Evolutionary conservation across 2,113 vertebrate species (phyloP).

Genomic region (Hemiprocne comata): DNA sequence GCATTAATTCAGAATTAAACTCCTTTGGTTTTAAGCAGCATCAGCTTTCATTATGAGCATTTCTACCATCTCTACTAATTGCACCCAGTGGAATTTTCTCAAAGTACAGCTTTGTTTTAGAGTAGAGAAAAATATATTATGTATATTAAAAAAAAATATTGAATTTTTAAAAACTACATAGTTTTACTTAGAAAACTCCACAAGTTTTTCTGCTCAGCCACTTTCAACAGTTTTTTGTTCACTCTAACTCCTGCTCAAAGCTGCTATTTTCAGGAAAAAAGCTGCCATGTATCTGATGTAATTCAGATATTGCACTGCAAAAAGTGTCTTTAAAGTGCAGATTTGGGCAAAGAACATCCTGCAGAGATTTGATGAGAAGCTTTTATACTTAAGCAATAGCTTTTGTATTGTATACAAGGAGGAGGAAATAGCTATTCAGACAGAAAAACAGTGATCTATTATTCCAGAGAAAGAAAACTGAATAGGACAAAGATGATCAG

Average conservation of each 20-base stretch:
- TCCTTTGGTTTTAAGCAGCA: conserved; percentile 1
- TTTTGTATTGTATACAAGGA: conserved; percentile 28
- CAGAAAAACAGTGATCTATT: conserved; percentile 27
- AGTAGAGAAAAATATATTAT: not conserved
- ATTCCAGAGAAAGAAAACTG: not conserved
- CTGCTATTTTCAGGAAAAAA: not conserved
- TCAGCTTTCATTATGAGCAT: not conserved
- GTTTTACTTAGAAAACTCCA: not conserved
- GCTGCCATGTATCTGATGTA: not conserved
- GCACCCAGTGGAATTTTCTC: conserved; percentile 19
- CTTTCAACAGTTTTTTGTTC: not conserved
- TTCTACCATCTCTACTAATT: conserved; percentile 16
- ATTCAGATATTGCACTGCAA: not conserved
- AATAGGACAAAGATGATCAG: not conserved
- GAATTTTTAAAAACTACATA: not conserved
- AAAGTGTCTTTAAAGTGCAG: conserved; percentile 6
- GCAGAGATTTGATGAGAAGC: conserved; percentile 37
- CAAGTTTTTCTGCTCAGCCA: not conserved
- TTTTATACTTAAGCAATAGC: not conserved
- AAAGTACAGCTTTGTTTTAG: conserved; percentile 16
- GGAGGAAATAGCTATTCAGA: conserved; percentile 17
- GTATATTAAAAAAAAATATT: not conserved
- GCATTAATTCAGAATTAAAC: conserved; percentile 4
- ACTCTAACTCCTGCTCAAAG: not conserved
- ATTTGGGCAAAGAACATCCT: conserved; percentile 13